Evolutionary conservation across 2,113 vertebrate species (phyloP).

Genomic region (Dendropsophus ebraccatus): DNA sequence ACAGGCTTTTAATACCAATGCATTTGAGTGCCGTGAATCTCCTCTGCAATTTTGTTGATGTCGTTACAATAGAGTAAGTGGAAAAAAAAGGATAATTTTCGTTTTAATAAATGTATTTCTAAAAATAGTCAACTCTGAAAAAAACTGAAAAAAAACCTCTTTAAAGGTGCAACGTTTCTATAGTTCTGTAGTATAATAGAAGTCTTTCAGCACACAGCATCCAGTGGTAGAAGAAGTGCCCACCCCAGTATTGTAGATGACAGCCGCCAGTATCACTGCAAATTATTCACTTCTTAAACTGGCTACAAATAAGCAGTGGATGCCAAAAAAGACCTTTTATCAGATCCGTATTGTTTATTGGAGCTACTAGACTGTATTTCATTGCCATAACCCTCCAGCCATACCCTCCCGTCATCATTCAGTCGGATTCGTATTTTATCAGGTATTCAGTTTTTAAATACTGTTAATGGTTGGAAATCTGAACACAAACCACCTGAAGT

Average conservation of each 20-base stretch:
- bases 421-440: background rate
- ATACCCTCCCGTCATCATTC: background rate
- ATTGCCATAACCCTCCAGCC: background rate
- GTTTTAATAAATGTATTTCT: constrained; percentile 54
- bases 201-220: background rate
- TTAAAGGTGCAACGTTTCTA: constrained; percentile 51
- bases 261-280: constrained; percentile 8
- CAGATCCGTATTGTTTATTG: background rate
- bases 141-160: constrained; percentile 15
- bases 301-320: background rate
- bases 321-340: constrained; percentile 9
- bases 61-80: constrained; percentile 53
- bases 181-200: background rate
- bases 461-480: background rate
- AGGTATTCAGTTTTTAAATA: background rate
- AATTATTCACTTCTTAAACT: background rate
- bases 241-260: background rate
- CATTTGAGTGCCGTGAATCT: constrained; percentile 57
- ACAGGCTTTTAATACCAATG: constrained; percentile 50
- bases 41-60: constrained; percentile 52
- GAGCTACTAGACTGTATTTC: background rate
- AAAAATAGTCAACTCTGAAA: constrained; percentile 12
- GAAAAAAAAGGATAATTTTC: constrained; percentile 17
- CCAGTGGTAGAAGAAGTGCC: background rate
- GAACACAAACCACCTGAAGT: background rate